phyloP scores from a whole-genome alignment of 2,113 vertebrate species.

The Boulengeromyrus knoepffleri region DNA sequence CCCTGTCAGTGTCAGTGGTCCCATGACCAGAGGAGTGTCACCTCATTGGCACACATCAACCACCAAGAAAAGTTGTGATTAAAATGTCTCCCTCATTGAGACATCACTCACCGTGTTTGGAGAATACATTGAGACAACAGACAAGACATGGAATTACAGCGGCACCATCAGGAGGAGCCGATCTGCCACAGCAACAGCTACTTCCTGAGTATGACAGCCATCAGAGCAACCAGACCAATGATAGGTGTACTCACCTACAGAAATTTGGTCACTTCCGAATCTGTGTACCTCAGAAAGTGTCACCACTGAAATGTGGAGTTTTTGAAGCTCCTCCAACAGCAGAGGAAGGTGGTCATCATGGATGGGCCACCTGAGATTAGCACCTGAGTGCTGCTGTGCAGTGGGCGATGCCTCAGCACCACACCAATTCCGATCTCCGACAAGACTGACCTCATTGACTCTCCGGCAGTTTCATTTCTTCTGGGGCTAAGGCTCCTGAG shows the following conservation, averaged over 20 bases:
- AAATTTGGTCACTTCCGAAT: too few relatives aligned
- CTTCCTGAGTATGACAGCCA: neutral
- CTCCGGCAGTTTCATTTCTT: neutral
- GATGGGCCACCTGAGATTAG: neutral
- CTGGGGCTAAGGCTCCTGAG: neutral
- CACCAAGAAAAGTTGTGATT: too few relatives aligned
- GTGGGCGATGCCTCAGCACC: neutral
- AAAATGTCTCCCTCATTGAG: too few relatives aligned
- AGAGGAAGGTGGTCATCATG: neutral
- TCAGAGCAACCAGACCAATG: neutral
- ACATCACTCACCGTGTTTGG: too few relatives aligned
- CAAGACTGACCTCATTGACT: too few relatives aligned
- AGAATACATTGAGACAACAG: too few relatives aligned
- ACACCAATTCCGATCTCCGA: neutral
- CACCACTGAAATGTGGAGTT: neutral
- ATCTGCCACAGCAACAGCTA: neutral
- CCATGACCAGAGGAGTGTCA: too few relatives aligned
- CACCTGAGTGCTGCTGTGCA: too few relatives aligned
- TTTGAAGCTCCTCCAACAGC: neutral
- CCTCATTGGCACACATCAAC: too few relatives aligned
- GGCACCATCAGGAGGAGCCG: neutral
- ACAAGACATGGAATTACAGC: neutral
- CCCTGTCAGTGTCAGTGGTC: too few relatives aligned
- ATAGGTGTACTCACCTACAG: neutral
- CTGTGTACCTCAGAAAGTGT: neutral